Evolutionary conservation across 2,797 vertebrate species (phyloP).

Genomic region (Microctenopoma steveboyesi): DNA sequence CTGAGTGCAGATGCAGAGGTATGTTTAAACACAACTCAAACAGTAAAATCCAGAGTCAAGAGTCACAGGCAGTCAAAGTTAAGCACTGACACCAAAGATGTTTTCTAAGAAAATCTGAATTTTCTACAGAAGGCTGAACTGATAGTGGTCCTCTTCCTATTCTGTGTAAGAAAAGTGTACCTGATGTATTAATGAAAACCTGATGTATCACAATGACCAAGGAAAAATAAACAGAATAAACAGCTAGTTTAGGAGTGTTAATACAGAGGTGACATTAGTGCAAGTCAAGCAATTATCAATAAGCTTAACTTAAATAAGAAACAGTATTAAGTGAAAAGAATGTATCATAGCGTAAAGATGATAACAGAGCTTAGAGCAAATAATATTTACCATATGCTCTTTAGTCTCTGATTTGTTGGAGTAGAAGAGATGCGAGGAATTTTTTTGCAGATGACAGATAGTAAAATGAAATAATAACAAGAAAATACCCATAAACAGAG

Average conservation of each 20-base stretch:
- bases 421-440: not conserved
- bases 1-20: constrained; percentile 89
- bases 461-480: not conserved
- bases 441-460: constrained; percentile 9
- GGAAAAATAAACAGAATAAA: not conserved
- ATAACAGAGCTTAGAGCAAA: too few relatives aligned
- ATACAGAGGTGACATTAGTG: not conserved
- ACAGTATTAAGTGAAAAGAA: not conserved
- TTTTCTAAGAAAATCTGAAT: not conserved
- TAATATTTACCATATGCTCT: too few relatives aligned
- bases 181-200: not conserved
- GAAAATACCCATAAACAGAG: not conserved
- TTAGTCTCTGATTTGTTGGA: not conserved
- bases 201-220: not conserved
- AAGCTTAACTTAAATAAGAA: not conserved
- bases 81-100: not conserved
- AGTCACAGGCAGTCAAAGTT: not conserved
- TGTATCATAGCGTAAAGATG: too few relatives aligned
- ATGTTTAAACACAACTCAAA: constrained; percentile 18
- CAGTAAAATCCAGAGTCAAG: not conserved
- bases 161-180: not conserved
- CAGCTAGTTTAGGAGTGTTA: not conserved
- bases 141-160: too few relatives aligned
- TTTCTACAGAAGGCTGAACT: not conserved
- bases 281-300: not conserved